Evolutionary conservation across 2,888 invertebrate genomes (phyloP).

Genomic region (Leucozona laternaria): DNA sequence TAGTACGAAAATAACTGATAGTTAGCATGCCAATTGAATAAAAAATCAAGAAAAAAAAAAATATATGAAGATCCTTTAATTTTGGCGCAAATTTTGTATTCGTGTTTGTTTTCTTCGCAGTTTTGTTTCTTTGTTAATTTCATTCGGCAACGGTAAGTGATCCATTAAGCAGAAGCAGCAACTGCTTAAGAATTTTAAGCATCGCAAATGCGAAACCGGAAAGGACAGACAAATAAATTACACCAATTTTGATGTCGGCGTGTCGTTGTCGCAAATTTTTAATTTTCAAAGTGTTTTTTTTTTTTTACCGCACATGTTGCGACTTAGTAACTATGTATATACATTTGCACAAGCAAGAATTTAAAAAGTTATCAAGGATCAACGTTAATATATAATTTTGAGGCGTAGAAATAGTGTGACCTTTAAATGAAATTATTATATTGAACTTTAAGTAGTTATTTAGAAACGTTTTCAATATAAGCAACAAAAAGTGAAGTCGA

Average conservation of each 20-base stretch:
- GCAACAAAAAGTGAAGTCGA: too few species aligned
- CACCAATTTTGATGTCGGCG: not conserved
- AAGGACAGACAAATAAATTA: conserved; percentile 63
- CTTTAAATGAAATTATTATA: not conserved
- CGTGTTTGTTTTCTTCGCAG: conserved; percentile 8
- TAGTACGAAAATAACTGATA: conserved; percentile 62
- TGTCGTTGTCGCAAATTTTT: conserved; percentile 10
- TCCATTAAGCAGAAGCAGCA: conserved; percentile 31
- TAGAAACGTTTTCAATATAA: too few species aligned
- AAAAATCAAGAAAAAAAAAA: conserved; percentile 9
- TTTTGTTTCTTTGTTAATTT: conserved; percentile 8
- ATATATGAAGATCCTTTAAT: conserved; percentile 53
- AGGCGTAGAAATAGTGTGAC: not conserved
- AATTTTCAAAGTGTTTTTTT: not conserved
- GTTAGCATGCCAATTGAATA: conserved; percentile 51
- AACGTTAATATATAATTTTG: not conserved
- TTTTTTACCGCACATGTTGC: conserved; percentile 1
- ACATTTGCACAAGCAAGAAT: conserved; percentile 9
- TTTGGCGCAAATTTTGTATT: not conserved
- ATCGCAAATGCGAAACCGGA: conserved; percentile 55
- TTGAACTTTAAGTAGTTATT: not conserved
- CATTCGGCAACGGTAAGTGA: conserved; percentile 7
- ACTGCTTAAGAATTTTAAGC: conserved; percentile 33
- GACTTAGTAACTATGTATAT: not conserved
- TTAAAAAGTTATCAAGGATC: conserved; percentile 5